Evolutionary conservation across 2,113 vertebrate genomes (phyloP), one percentile per base, ranked within the genome.

Genomic region (Rhabdomys dilectus): DNA sequence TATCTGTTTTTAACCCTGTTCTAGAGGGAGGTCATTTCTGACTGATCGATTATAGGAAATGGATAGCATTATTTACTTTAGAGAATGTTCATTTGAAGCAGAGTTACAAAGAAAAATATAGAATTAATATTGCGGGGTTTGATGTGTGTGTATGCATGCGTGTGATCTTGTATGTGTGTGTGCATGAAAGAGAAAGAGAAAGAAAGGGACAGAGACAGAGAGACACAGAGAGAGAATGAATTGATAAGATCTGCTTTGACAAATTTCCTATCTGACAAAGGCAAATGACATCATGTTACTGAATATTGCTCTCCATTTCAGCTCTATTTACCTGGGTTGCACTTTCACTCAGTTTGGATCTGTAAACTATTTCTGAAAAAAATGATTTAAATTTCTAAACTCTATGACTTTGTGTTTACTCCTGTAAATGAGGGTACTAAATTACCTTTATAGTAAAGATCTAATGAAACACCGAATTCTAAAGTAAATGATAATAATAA

Each of bases 41-140:
- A 17, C 53, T 91, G 51, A 91, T 93, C 76, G 6, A 36, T 53
- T 13, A 93, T 72, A 31, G 90, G 45, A 15, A 89, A 19, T 19
- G 39, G 10, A 56, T 53, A 82, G 89, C 5, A 82, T 82, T 82
- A 66, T 19, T 88, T 42, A 13, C 7, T 53, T 91, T 45, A 60
- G 62, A 29, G 15, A 70, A 66, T 91, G 36, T 85, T 24, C 51
- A n/a, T 85, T 93, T 92, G 34, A 96, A 93, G 76, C 2, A 91
- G 2, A 0, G 0, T 78, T 68, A 76, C 75, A 24, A 21, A 73
- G 11, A 92, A 90, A 4, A 87, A 62, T 26, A 8, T 64, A 64
- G 15, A 56, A 70, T 48, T 11, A 42, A 10, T 11, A 48, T 48
- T 64, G n/a, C 3, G 10, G 9, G 21, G 1, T 70, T 68, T 11